Evolutionary conservation across 2,888 invertebrate species (phyloP), one percentile per base, ranked within the genome.

Genomic region (Pogonocherus hispidulus): DNA sequence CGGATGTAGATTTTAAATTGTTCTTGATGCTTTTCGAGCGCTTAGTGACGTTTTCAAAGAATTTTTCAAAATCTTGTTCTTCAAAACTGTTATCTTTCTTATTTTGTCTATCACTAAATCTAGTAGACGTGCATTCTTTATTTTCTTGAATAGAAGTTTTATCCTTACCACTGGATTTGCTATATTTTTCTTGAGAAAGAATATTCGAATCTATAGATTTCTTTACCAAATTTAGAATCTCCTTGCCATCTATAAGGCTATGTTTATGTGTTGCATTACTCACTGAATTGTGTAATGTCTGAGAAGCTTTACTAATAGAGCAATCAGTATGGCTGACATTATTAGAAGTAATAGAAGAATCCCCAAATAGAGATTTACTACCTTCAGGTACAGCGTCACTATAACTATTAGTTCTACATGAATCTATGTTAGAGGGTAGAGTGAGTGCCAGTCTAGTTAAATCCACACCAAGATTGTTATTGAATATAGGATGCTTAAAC

Each of bases 61-160:
- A 37, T n/a, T 51, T 37, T 37, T 62, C 62, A 22, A 62, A 62
- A n/a, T 32, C 51, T 6, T n/a, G 6, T 4, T 0, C 49, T 9
- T 18, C 2, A n/a, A 62, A 14, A 8, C 14, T 14, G 2, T 2
- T 1, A 20, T 0, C 37, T 9, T 55, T 55, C 8, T 37, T 16
- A 16, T 11, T 18, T 18, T 11, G 5, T n/a, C n/a, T 23, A 23
- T 23, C n/a, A 23, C 20, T 1, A 0, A 22, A 5, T 11, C 22
- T 32, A 0, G 8, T 6, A 0, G 0, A 32, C 9, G 8, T 2
- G 11, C 2, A 8, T 11, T 8, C 4, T 11, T 32, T 32, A 11
- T 32, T 3, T 32, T 32, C 32, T 32, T 32, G 32, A 32, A 32
- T 9, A 32, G 32, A 32, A 9, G 2, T 11, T 8, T 32, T 11